phyloP scores from a whole-genome alignment of 2,888 invertebrate species.

The Corbicula japonica region DNA sequence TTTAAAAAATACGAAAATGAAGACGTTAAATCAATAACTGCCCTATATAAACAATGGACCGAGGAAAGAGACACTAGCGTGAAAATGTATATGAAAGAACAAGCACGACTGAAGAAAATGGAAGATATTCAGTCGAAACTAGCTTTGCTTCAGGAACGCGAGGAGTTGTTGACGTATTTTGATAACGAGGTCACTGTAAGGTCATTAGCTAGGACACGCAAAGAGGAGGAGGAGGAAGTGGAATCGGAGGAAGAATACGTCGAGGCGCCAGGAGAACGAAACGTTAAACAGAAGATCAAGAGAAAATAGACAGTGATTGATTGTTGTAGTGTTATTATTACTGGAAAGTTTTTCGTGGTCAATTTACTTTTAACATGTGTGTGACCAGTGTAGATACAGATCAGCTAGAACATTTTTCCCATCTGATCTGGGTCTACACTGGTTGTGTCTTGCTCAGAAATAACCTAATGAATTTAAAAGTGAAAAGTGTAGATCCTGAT shows the following conservation, averaged over 20 bases:
- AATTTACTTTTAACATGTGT: too few species aligned
- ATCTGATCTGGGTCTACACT: too few species aligned
- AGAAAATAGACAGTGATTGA: too few species aligned
- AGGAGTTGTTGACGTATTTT: constrained; percentile 81
- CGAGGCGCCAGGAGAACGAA: constrained; percentile 60
- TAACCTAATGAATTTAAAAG: too few species aligned
- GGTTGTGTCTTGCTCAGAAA: too few species aligned
- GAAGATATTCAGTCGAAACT: constrained; percentile 73
- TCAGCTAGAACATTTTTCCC: too few species aligned
- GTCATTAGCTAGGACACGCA: not conserved
- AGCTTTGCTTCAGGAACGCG: constrained; percentile 77
- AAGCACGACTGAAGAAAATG: constrained; percentile 56
- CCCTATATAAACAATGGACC: constrained; percentile 64
- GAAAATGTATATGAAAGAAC: constrained; percentile 65
- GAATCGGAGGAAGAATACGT: constrained; percentile 61
- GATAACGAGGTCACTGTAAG: constrained; percentile 75
- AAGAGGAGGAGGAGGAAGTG: constrained; percentile 38
- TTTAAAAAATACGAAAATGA: constrained; percentile 62
- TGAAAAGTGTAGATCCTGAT: too few species aligned
- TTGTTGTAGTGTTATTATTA: too few species aligned
- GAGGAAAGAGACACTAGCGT: constrained; percentile 58
- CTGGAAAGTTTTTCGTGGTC: too few species aligned
- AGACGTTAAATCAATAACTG: constrained; percentile 62
- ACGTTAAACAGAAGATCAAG: constrained; percentile 30
- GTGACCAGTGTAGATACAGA: too few species aligned